Evolutionary conservation across 2,888 invertebrate species (phyloP), one percentile per base, ranked within the genome.

Genomic region (Hipparchia semele): DNA sequence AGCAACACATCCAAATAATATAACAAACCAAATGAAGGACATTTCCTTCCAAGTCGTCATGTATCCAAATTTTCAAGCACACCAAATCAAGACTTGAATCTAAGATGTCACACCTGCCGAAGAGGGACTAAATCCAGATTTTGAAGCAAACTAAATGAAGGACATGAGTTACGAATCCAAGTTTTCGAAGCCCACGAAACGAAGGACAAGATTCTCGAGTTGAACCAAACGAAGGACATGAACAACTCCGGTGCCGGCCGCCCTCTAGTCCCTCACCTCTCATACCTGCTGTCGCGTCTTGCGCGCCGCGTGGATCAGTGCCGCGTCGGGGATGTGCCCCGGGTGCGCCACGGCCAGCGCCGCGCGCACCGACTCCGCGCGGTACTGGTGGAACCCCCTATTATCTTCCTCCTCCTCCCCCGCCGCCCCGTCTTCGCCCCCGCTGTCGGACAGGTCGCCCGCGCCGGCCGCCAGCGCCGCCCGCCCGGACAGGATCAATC

Each of bases 271-370:
- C 98, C 87, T 99, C 95, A 94, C 93, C 93, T 94, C 93, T 93
- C 93, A 93, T 77, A 99, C 98, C 94, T 98, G 96, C 93, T 99
- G 99, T 82, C 99, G 95, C 76, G 97, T 96, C 92, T 99, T 99
- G 84, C 99, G 95, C 10, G 99, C 99, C 79, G 98, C 98, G 94
- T 99, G 99, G 87, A 99, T 99, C 95, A 99, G 97, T 70, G 98
- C 98, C 9, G 99, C 99, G 94, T 99, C 99, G 9, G 99, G 99
- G 85, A 99, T 99, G 79, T 96, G 96, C 13, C 99, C 99, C 84
- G 97, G 23, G 65, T 65, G 97, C 90, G 90, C 90, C 71, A 97
- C 97, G 65, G 90, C 87, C 77, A 98, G 93, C 80, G 98, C 96
- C 81, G 96, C 96, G 85, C 97, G 96, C 82, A 98, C 96, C 78